A percentile compares a stretch with the other conserved stretches of the same genome.
Evolutionary conservation across 2,797 vertebrate genomes (phyloP).

Genomic region (Pseudopleuronectes americanus): DNA sequence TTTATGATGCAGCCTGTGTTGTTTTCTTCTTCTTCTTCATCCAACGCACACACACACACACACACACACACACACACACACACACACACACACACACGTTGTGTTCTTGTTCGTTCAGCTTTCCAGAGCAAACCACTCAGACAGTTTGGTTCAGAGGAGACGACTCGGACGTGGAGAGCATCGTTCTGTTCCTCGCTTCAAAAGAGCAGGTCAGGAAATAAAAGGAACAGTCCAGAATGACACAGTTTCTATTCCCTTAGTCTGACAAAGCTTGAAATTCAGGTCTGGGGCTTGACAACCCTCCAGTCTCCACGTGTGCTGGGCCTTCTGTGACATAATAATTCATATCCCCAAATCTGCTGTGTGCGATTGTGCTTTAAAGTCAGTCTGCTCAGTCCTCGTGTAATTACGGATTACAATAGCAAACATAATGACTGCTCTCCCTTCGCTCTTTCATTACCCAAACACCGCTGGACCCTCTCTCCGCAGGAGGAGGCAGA

Average conservation of each 20-base stretch:
- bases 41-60: no score
- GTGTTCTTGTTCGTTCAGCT: slow-evolving; percentile 22
- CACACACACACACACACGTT: not conserved
- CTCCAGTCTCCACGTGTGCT: not conserved
- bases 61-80: not conserved
- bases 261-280: slow-evolving; percentile 11
- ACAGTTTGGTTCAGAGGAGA: slow-evolving; percentile 84
- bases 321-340: slow-evolving; percentile 8
- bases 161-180: slow-evolving; percentile 84
- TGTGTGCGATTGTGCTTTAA: slow-evolving; percentile 64
- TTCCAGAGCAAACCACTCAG: slow-evolving; percentile 82
- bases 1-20: slow-evolving; percentile 21
- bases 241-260: slow-evolving; percentile 8
- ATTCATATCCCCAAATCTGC: slow-evolving; percentile 38
- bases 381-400: slow-evolving; percentile 43
- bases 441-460: slow-evolving; percentile 37
- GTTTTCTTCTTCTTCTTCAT: not conserved
- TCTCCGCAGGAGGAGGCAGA: slow-evolving; percentile 22
- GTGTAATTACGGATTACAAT: slow-evolving; percentile 61
- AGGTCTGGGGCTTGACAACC: not conserved
- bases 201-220: slow-evolving; percentile 77
- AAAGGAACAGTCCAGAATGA: slow-evolving; percentile 42
- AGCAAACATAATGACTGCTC: slow-evolving; percentile 47
- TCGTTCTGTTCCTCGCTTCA: slow-evolving; percentile 79
- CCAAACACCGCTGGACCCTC: slow-evolving; percentile 35